phyloP scores from a whole-genome alignment of 2,888 invertebrate species.

The Syrista parreyssii region DNA sequence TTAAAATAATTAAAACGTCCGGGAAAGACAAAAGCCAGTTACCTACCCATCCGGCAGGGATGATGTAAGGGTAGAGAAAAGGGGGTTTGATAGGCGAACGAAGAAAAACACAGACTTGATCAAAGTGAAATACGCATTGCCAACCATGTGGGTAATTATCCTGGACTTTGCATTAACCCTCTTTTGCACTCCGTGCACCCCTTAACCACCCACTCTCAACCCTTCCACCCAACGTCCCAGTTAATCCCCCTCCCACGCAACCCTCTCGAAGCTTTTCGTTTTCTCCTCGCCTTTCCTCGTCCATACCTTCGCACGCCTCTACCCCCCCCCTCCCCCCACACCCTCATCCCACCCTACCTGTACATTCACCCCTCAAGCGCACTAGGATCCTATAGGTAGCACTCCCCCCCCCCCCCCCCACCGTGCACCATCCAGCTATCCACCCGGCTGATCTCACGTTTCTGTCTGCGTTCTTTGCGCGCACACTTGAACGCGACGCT shows the following conservation, averaged over 20 bases:
- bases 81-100: constrained; percentile 58
- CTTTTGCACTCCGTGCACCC: constrained; percentile 28
- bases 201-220: neutral
- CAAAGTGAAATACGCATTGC: constrained; percentile 64
- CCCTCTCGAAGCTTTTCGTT: constrained; percentile 2
- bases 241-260: neutral
- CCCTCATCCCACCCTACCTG: constrained; percentile 20
- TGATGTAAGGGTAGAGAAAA: constrained; percentile 53
- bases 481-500: constrained; percentile 5
- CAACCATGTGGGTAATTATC: constrained; percentile 66
- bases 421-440: constrained; percentile 16
- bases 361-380: constrained; percentile 16
- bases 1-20: constrained; percentile 65
- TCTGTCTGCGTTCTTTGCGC: neutral
- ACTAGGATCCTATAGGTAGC: constrained; percentile 32
- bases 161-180: constrained; percentile 63
- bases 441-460: constrained; percentile 7
- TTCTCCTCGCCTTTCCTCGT: constrained; percentile 16
- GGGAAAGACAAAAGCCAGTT: constrained; percentile 59
- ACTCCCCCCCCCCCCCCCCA: constrained; percentile 24
- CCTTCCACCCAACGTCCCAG: neutral
- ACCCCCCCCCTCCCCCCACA: constrained; percentile 25
- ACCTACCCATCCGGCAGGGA: constrained; percentile 50
- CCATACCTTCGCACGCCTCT: constrained; percentile 20
- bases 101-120: constrained; percentile 66